Base-by-base conservation (phyloP, 2,888 invertebrate species). In the Ryuthela nishihirai region DNA sequence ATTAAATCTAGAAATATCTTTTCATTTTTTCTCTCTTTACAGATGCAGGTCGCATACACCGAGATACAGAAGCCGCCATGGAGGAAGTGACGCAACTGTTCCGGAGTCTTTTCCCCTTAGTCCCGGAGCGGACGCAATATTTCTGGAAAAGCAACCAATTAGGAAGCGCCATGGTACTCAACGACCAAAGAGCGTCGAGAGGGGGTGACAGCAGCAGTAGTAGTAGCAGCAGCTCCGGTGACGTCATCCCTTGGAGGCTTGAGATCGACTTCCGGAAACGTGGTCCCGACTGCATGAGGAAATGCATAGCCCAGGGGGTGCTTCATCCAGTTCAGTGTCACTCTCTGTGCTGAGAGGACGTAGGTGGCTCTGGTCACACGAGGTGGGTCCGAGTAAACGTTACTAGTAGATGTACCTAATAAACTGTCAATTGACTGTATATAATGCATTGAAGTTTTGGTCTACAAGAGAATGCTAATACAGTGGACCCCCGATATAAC, bases 241-340 rank as follows among this genome's bases (percentile, higher is more conserved):
- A 40, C 40, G 15, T 39, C 18, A 39, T 41, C 15, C 59, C 49
- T 4, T 61, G 54, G 54, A 23, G 54, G 4, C 29, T 55, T 7
- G 54, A 55, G 29, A 43, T 55, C 20, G 50, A 56, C 21, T 62
- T 62, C 43, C 29, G 62, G 24, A 73, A 73, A 53, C 62, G 72
- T 34, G 72, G 71, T 55, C 71, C 71, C n/a, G 64, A 67, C 25
- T 73, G 73, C 60, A 69, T 73, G 65, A 65, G 69, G 49, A 69
- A 69, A 50, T 73, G 73, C 58, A 71, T 73, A 60, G 67, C 66
- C 25, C 72, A 72, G 63, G 71, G 72, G 35, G 60, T 70, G 3
- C 64, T 73, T 17, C 73, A 73, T 61, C 73, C 73, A 15, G 67
- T 70, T 7, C 72, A 72, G 59, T 73, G 73, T 64, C 73, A 72